Evolutionary conservation across 2,797 vertebrate genomes (phyloP).

Genomic region (Rhodeus uyekii): DNA sequence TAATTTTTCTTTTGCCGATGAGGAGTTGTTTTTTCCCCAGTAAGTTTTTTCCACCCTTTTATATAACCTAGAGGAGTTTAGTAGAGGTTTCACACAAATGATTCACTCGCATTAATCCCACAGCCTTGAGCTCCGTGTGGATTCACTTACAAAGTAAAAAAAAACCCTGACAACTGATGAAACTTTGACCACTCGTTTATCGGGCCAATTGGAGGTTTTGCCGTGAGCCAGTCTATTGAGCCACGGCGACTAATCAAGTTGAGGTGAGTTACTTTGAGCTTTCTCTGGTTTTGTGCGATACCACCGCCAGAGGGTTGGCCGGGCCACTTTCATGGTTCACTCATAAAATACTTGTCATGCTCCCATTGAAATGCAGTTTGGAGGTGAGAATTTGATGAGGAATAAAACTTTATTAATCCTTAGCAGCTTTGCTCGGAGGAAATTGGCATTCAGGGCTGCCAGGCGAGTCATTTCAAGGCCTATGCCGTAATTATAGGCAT

Average conservation of each 20-base stretch:
- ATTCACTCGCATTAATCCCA: constrained; percentile 43
- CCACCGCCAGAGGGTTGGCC: constrained; percentile 20
- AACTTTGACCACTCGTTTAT: constrained; percentile 46
- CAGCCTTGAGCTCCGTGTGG: constrained; percentile 31
- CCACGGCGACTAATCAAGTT: constrained; percentile 34
- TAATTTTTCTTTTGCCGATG: not conserved
- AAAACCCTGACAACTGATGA: constrained; percentile 23
- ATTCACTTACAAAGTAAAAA: constrained; percentile 32
- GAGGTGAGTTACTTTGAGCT: constrained; percentile 30
- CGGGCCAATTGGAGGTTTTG: constrained; percentile 4
- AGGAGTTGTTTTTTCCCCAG: too few relatives aligned
- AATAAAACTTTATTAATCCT: constrained; percentile 57
- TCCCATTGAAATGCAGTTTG: constrained; percentile 37
- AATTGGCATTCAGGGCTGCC: constrained; percentile 55
- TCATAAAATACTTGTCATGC: constrained; percentile 50
- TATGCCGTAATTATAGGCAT: constrained; percentile 61
- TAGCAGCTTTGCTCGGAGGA: constrained; percentile 50
- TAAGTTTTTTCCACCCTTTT: constrained; percentile 3
- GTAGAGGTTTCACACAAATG: constrained; percentile 38
- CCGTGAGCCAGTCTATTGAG: constrained; percentile 34
- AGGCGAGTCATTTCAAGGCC: constrained; percentile 32
- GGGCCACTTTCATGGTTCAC: constrained; percentile 38
- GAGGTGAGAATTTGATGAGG: constrained; percentile 44
- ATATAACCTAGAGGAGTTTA: constrained; percentile 37
- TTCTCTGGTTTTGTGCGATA: constrained; percentile 10